Base-by-base conservation (phyloP, 2,888 invertebrate genomes). In the Nomada fabriciana region DNA sequence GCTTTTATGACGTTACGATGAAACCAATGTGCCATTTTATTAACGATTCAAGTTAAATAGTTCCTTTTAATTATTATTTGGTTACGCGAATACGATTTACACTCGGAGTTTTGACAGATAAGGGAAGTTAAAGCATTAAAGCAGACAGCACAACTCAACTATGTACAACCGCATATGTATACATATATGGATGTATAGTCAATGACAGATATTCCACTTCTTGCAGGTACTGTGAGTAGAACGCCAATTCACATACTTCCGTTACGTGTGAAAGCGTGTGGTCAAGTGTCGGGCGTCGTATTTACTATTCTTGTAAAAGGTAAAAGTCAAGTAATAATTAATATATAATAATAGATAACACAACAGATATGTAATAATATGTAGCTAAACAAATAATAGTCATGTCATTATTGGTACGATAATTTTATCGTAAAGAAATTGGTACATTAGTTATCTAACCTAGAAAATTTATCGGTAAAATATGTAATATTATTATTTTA, bases 1-100 rank as follows among this genome's bases (percentile, higher is more conserved):
- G 96, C 95, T 91, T 96, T 96, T 13, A 96, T 89, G 3, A 95
- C 94, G 90, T 96, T 96, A 83, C 96, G 94, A 90, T 96, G 96
- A 93, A 96, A 96, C 96, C 96, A 96, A 52, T 93, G 93, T 64
- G 93, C 93, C 93, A 93, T 93, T 75, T 64, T 76, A 23, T 43
- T 55, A 78, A 68, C 13, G 36, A n/a, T 55, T 60, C 18, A 18
- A 68, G 29, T 50, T 15, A 53, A 68, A 0, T 15, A 47, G 7
- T 47, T 53, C 9, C n/a, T 7, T 13, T 23, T 47, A 36, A 23
- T 53, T 29, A 20, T 10, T 71, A 55, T 64, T 13, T n/a, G 50
- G n/a, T 5, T 50, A 52, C 50, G 57, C 36, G 29, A 69, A 23
- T 43, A 7, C 23, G 29, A 75, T 53, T 63, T 36, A 36, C 73